Evolutionary conservation across 2,113 vertebrate species (phyloP), one percentile per base, ranked within the genome.

Genomic region (Tachuris rubrigastra): DNA sequence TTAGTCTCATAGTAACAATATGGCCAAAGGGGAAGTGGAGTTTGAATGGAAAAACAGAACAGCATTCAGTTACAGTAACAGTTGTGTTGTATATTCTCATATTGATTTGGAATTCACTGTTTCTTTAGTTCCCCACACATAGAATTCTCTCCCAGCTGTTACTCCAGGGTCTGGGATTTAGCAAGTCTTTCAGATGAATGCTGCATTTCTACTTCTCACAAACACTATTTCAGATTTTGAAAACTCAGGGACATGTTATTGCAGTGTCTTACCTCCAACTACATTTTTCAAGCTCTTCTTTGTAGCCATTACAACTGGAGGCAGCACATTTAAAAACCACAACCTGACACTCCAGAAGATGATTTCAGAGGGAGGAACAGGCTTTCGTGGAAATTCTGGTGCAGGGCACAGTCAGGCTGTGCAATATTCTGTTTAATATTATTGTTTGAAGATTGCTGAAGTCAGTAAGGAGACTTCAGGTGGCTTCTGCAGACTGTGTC

Each of bases 31-130:
- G 50, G 25, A 79, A 85, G 31, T 62, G 60, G 35, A 68, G 56
- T 63, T 47, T 65, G 63, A 87, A 76, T 63, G 77, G 35, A 22
- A 75, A 77, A 83, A 44, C 31, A 52, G 49, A 93, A 47, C 53
- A 80, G 46, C 35, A 21, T 67, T 89, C 56, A 65, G 25, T 92
- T 87, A 65, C 52, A 56, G 62, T 60, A 93, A 78, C 63, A 84
- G 41, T n/a, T 74, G 74, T 86, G 76, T 83, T 94, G 71, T 77
- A 12, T 91, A 81, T 91, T 94, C 94, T 85, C 83, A 71, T 87
- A 93, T 92, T 81, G 83, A 84, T 93, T 93, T 82, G 65, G 80
- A 96, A 91, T 83, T 63, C 71, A 20, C 50, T 41, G 30, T 65
- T 96, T 82, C 72, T 91, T 91, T 82, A 85, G 72, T 73, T 67